Percentiles rank a stretch among this genome's conserved stretches.
These are phyloP conservation scores for Aptenodytes forsteri DNA, from an alignment of 2,113 vertebrate species.

Conservation along the genomic window DNA sequence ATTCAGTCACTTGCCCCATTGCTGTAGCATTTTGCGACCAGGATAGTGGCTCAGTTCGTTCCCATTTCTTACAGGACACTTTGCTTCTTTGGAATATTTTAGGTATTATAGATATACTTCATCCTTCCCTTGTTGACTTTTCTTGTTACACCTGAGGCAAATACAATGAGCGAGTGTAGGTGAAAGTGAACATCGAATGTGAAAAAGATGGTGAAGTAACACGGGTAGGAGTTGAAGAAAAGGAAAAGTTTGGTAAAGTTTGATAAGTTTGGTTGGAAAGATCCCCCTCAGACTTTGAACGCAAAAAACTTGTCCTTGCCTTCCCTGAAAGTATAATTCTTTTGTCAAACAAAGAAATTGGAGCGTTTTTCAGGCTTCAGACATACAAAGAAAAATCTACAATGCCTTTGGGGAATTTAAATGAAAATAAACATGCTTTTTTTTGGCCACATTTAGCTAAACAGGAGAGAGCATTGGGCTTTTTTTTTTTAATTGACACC, in stretches of 20 bases:
- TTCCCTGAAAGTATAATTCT: not conserved
- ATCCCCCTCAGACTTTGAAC: not conserved
- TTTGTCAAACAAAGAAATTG: not conserved
- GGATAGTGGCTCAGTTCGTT: not conserved
- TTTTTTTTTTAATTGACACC: not conserved
- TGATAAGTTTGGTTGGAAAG: not conserved
- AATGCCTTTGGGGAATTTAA: not conserved
- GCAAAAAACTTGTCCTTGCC: not conserved
- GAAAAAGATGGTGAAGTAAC: not conserved
- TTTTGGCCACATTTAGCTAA: not conserved
- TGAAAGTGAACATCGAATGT: not conserved
- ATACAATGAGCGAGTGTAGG: rapidly evolving
- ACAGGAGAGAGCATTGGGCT: not conserved
- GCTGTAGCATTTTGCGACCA: not conserved
- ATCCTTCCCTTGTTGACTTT: not conserved
- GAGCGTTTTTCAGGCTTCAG: not conserved
- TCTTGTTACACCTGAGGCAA: not conserved
- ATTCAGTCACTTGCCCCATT: not conserved
- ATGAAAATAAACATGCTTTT: not conserved
- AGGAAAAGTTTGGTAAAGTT: not conserved
- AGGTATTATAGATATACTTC: not conserved
- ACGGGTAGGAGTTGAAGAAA: not conserved
- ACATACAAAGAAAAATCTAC: not conserved
- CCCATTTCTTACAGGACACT: not conserved
- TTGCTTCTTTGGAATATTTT: not conserved